Evolutionary conservation across 2,113 vertebrate genomes (phyloP).

Genomic region (Oreochromis niloticus): DNA sequence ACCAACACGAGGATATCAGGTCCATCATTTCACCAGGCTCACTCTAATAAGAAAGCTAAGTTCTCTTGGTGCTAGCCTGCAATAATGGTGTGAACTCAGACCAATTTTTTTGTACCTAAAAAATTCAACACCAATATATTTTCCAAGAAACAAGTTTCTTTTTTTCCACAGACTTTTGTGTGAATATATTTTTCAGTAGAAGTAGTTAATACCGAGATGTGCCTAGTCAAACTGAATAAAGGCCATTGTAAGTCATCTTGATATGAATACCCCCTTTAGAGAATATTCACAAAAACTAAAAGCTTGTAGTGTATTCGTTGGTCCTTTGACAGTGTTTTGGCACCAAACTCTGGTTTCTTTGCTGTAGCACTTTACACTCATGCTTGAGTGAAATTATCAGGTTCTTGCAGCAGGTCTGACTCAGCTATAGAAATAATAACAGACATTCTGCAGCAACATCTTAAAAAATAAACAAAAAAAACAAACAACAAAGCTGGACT

Average conservation of each 20-base stretch:
- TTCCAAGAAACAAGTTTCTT: background rate
- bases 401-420: background rate
- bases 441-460: background rate
- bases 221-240: background rate
- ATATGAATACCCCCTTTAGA: background rate
- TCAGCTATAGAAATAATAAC: background rate
- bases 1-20: background rate
- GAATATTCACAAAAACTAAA: background rate
- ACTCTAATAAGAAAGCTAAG: background rate
- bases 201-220: background rate
- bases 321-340: background rate
- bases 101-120: background rate
- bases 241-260: background rate
- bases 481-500: background rate
- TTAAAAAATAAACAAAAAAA: background rate
- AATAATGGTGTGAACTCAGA: background rate
- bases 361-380: background rate
- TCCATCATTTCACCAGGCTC: background rate
- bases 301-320: background rate
- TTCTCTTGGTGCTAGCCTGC: background rate
- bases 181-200: background rate
- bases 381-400: background rate
- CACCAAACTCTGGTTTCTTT: background rate
- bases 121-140: background rate
- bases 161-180: background rate